Percentiles rank a stretch among this genome's conserved stretches.
These are phyloP conservation scores for Tonatia bakeri DNA, from an alignment of 2,113 vertebrate genomes.

Conservation along the genomic window DNA sequence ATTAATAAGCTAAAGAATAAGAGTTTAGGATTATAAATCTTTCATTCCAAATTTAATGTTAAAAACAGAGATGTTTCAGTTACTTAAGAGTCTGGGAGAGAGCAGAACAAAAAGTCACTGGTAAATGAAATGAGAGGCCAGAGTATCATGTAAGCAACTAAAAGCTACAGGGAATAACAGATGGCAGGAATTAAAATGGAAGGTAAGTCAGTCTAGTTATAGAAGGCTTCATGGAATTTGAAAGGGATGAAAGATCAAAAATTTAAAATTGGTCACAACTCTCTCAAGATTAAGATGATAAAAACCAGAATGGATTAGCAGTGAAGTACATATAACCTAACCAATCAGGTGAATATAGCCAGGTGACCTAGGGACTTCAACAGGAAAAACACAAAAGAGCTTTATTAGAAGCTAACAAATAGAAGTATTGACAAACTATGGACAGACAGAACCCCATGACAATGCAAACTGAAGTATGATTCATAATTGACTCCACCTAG, in stretches of 20 bases:
- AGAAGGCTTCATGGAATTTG: background rate
- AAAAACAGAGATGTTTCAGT: background rate
- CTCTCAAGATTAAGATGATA: background rate
- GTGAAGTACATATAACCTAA: background rate
- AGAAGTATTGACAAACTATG: background rate
- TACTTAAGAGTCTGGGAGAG: background rate
- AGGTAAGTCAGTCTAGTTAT: background rate
- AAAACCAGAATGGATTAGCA: conserved; percentile 6
- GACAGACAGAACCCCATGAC: background rate
- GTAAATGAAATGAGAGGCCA: background rate
- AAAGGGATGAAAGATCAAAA: background rate
- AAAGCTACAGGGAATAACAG: background rate
- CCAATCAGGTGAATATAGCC: background rate
- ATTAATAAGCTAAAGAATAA: background rate
- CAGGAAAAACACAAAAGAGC: background rate
- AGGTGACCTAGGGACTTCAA: background rate
- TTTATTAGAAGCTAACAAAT: background rate
- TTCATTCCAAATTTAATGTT: conserved; percentile 7
- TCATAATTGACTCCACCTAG: background rate
- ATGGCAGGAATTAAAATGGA: background rate
- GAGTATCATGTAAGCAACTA: background rate
- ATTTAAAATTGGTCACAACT: background rate
- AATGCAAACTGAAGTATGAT: background rate
- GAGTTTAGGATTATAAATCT: background rate
- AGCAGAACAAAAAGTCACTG: background rate